Percentiles rank a stretch among this genome's conserved stretches.
Conservation (phyloP, 2,888 invertebrate genomes). For the Nysson spinosus region DNA sequence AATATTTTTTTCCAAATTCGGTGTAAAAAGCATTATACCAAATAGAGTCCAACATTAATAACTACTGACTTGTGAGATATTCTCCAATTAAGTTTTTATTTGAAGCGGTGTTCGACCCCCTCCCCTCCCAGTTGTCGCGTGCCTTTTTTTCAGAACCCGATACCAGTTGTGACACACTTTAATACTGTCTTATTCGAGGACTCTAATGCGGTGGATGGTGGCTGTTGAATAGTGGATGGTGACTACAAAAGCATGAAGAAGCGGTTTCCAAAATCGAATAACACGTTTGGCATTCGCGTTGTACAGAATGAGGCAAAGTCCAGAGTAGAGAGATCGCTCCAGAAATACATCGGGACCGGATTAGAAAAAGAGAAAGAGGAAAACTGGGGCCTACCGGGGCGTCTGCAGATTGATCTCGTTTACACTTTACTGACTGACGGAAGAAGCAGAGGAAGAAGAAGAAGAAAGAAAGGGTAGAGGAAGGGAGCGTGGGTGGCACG, state of each 20-base stretch:
- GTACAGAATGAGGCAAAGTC: conserved; percentile 45
- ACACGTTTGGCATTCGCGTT: conserved; percentile 8
- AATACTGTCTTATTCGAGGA: too few species aligned
- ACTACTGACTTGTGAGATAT: too few species aligned
- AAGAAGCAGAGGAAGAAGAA: conserved; percentile 32
- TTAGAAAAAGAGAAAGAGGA: conserved; percentile 52
- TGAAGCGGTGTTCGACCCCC: too few species aligned
- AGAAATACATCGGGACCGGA: conserved; percentile 56
- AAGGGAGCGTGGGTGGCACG: conserved; percentile 64
- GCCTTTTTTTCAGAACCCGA: too few species aligned
- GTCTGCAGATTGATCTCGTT: conserved; percentile 69
- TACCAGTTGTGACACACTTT: too few species aligned
- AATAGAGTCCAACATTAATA: too few species aligned
- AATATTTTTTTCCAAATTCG: too few species aligned
- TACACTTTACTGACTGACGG: conserved; percentile 66
- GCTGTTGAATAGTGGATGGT: conserved; percentile 12
- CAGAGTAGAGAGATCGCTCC: conserved; percentile 53
- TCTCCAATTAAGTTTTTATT: too few species aligned
- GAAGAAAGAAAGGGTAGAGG: conserved; percentile 2
- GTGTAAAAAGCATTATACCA: too few species aligned
- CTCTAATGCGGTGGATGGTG: too few species aligned
- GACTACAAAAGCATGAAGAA: conserved; percentile 37
- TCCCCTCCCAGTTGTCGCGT: too few species aligned
- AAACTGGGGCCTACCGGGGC: conserved; percentile 55
- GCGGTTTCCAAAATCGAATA: conserved; percentile 32